Percentiles rank a stretch among this genome's conserved stretches.
phyloP scores from a whole-genome alignment of 2,113 vertebrate species.

The Microtus pennsylvanicus region DNA sequence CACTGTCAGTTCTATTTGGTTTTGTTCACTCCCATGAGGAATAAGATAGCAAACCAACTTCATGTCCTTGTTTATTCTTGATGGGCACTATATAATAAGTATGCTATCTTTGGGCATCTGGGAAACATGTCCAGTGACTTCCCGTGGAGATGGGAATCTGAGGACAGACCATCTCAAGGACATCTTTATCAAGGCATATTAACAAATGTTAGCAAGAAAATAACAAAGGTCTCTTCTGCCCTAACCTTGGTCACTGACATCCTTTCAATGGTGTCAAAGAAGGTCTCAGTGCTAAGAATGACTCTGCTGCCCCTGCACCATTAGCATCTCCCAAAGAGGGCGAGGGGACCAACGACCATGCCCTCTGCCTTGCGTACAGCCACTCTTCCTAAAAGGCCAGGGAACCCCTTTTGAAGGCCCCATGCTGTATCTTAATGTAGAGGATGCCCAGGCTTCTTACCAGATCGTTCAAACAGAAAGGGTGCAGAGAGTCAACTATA shows the following conservation, averaged over 20 bases:
- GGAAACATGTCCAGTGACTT: background rate
- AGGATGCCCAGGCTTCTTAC: background rate
- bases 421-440: background rate
- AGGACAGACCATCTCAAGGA: slow-evolving; percentile 44
- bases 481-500: slow-evolving; percentile 22
- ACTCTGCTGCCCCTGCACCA: slow-evolving; percentile 44
- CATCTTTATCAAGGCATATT: slow-evolving; percentile 27
- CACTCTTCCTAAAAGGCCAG: background rate
- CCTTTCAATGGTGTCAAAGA: background rate
- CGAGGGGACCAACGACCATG: background rate
- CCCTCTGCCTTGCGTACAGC: background rate
- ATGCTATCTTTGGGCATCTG: background rate
- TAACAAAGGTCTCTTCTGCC: background rate
- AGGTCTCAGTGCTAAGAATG: background rate
- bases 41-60: slow-evolving; percentile 21
- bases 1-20: background rate
- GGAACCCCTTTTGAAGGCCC: background rate
- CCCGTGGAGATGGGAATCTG: background rate
- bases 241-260: background rate
- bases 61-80: background rate
- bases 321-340: slow-evolving; percentile 60
- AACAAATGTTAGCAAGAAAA: too few relatives aligned
- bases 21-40: background rate
- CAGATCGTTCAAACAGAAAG: slow-evolving; percentile 45
- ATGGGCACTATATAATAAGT: background rate